A percentile compares a stretch with the other conserved stretches of the same genome.
phyloP scores from a whole-genome alignment of 2,797 vertebrate genomes.

The Periparus ater region DNA sequence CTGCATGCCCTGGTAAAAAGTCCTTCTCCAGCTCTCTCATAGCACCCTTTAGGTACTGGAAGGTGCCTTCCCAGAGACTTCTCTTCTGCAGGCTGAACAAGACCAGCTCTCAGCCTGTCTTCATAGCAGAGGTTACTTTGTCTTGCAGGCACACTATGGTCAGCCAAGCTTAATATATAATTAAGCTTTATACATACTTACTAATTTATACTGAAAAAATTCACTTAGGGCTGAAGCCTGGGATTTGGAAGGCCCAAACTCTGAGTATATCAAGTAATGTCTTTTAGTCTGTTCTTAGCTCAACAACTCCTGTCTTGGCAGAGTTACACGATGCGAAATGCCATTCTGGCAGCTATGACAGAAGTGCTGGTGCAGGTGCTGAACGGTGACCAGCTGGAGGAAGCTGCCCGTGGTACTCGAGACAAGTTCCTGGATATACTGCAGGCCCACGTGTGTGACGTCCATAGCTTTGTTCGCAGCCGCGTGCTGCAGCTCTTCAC shows the following conservation, averaged over 20 bases:
- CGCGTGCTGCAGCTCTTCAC: constrained; percentile 90
- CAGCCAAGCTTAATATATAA: not conserved
- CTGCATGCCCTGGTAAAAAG: not conserved
- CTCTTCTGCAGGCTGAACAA: not conserved
- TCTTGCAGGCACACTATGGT: not conserved
- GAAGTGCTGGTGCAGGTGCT: constrained; percentile 88
- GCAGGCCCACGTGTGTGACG: constrained; percentile 89
- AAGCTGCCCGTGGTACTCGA: constrained; percentile 82
- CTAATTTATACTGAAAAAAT: not conserved
- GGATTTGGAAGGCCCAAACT: not conserved
- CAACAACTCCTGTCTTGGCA: constrained; percentile 41
- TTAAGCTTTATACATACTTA: too few species aligned
- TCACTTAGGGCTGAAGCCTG: not conserved
- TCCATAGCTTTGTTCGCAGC: constrained; percentile 86
- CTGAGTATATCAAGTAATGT: not conserved
- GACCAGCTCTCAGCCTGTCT: not conserved
- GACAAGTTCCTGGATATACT: constrained; percentile 90
- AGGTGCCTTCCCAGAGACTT: not conserved
- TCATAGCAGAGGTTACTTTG: not conserved
- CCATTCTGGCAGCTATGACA: constrained; percentile 88
- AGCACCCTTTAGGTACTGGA: not conserved
- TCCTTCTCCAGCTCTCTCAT: not conserved
- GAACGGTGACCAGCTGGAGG: constrained; percentile 87
- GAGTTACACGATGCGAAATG: constrained; percentile 90
- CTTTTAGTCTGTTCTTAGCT: not conserved